Evolutionary conservation across 2,797 vertebrate species (phyloP).

Genomic region (Glossophaga mutica): DNA sequence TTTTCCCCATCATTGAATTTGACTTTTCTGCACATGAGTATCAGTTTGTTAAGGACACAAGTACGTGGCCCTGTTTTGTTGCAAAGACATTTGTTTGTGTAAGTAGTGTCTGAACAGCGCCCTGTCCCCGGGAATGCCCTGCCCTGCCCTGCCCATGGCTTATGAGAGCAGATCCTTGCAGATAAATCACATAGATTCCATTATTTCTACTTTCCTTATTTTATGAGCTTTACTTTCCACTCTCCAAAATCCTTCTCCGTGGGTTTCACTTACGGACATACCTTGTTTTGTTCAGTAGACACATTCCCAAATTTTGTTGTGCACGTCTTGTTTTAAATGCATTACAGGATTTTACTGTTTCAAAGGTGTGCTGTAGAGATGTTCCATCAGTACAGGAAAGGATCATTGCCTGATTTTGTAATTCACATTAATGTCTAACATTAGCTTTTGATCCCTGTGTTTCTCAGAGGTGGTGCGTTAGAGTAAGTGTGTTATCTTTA

Average conservation of each 20-base stretch:
- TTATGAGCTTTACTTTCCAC: neutral
- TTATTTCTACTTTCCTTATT: neutral
- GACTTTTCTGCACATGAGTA: neutral
- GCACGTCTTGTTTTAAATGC: neutral
- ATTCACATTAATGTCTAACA: neutral
- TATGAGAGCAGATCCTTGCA: neutral
- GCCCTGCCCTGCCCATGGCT: neutral
- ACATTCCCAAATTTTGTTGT: neutral
- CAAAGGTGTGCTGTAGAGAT: neutral
- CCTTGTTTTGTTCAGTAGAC: neutral
- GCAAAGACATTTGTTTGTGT: neutral
- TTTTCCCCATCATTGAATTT: neutral
- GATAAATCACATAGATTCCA: neutral
- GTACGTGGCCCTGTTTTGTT: neutral
- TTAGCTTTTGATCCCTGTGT: neutral
- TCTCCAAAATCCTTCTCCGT: neutral
- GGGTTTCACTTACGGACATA: neutral
- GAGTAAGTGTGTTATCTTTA: neutral
- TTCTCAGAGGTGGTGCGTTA: neutral
- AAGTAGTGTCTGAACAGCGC: neutral
- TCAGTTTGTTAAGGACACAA: neutral
- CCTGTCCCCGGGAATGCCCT: neutral
- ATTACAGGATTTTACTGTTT: neutral
- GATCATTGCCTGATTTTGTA: neutral
- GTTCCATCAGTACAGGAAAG: neutral